phyloP scores from a whole-genome alignment of 1,140 invertebrate species.

The Aphis gossypii region DNA sequence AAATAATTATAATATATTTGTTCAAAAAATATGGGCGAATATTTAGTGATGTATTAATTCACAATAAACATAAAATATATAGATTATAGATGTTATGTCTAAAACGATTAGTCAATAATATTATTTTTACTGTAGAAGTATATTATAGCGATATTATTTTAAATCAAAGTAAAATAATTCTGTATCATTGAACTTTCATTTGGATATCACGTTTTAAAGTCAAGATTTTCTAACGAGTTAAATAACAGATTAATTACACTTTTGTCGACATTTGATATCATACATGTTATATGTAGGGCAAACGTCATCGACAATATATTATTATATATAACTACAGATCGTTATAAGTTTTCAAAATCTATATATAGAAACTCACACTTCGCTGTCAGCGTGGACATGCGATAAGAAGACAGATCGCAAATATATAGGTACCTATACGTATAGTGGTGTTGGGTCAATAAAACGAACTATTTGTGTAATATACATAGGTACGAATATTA shows the following conservation, averaged over 20 bases:
- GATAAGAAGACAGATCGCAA: background rate
- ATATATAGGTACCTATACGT: background rate
- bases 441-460: background rate
- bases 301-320: background rate
- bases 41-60: no score
- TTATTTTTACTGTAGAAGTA: background rate
- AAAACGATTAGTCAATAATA: no score
- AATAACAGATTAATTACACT: background rate
- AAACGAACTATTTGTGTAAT: background rate
- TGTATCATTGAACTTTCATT: background rate
- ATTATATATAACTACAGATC: background rate
- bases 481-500: background rate
- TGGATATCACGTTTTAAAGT: background rate
- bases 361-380: background rate
- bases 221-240: background rate
- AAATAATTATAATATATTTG: no score
- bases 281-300: slow-evolving; percentile 12
- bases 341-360: background rate
- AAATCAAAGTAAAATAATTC: background rate
- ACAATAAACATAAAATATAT: no score
- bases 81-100: no score
- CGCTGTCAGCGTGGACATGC: background rate
- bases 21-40: no score
- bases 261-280: background rate
- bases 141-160: background rate